Conservation (phyloP, 1,140 invertebrate species). For the Phthorimaea operculella region DNA sequence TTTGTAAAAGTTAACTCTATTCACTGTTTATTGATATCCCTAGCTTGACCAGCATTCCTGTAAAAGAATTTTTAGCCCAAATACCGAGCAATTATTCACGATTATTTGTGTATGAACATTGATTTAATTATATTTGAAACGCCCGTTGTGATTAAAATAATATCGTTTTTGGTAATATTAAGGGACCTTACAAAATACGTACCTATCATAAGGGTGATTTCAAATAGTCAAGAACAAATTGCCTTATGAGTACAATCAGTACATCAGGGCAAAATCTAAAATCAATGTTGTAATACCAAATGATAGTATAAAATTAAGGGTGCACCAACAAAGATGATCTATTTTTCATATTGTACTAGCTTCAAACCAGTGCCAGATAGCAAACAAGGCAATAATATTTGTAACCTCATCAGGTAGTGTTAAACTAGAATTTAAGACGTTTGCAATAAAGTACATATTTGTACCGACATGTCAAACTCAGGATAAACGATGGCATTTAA, state of each 20-base stretch:
- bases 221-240: no score
- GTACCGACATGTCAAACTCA: conserved; percentile 5
- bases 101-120: background rate
- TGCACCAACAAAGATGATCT: conserved; percentile 38
- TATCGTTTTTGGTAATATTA: no score
- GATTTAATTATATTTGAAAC: background rate
- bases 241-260: no score
- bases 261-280: background rate
- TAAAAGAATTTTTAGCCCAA: conserved; percentile 16
- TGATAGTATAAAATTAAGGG: conserved; percentile 28
- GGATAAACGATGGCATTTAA: conserved; percentile 9
- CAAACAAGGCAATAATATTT: conserved; percentile 45
- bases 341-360: conserved; percentile 54
- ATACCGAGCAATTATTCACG: background rate
- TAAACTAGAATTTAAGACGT: conserved; percentile 41
- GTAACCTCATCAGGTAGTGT: conserved; percentile 15
- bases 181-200: no score
- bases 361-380: conserved; percentile 38
- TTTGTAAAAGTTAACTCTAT: no score
- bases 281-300: conserved; percentile 25
- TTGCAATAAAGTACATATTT: conserved; percentile 39
- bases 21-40: background rate
- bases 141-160: background rate
- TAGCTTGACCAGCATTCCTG: background rate
- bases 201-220: no score